A percentile compares a stretch with the other conserved stretches of the same genome.
Evolutionary conservation across 2,888 invertebrate species (phyloP).

Genomic region (Tineola bisselliella): DNA sequence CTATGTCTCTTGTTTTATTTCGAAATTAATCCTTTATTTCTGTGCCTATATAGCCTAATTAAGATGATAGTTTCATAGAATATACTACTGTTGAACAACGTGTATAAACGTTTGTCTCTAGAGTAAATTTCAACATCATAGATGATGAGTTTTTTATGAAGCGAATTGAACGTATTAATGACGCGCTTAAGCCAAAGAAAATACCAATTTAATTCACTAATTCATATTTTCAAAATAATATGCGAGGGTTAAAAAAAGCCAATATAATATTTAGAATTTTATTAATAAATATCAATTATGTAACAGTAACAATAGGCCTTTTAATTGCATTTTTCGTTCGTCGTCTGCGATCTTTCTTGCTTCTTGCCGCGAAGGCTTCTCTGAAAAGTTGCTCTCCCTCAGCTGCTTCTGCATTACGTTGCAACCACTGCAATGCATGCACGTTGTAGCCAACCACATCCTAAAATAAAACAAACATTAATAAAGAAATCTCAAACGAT

Average conservation of each 20-base stretch:
- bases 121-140: too few relatives aligned
- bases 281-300: slow-evolving; percentile 21
- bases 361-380: slow-evolving; percentile 74
- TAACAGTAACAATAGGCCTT: slow-evolving; percentile 58
- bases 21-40: background rate
- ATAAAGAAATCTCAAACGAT: too few relatives aligned
- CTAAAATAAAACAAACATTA: slow-evolving; percentile 40
- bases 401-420: slow-evolving; percentile 77
- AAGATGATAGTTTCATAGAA: too few relatives aligned
- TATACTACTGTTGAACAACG: too few relatives aligned
- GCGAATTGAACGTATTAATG: too few relatives aligned
- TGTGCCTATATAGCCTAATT: too few relatives aligned
- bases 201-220: too few relatives aligned
- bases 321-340: slow-evolving; percentile 73
- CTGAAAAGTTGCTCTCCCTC: slow-evolving; percentile 81
- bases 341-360: slow-evolving; percentile 71
- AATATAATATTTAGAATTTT: background rate
- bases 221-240: too few relatives aligned
- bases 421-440: slow-evolving; percentile 80
- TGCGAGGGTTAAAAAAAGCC: too few relatives aligned
- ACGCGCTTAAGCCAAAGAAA: too few relatives aligned
- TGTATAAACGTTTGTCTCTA: too few relatives aligned
- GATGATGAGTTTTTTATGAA: too few relatives aligned
- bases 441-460: slow-evolving; percentile 87
- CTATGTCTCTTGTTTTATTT: slow-evolving; percentile 28